These are phyloP conservation scores for Patiria pectinifera DNA, from an alignment of 53 echinoderm and acorn worm species.

Conservation along the genomic window DNA sequence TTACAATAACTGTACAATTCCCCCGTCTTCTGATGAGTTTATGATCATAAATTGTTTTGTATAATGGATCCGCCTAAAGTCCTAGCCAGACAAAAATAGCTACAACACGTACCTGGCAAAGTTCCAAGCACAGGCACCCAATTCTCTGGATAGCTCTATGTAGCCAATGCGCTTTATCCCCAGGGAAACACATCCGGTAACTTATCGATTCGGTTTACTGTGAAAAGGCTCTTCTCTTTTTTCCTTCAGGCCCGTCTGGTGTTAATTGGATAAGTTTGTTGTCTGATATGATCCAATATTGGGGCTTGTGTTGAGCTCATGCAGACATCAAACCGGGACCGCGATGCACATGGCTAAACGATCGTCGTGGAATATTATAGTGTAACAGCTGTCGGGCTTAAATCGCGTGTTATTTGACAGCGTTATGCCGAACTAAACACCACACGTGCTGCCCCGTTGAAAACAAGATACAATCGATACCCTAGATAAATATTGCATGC, in stretches of 20 bases:
- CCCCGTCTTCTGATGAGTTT: no score
- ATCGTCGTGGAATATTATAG: not conserved
- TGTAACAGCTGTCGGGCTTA: not conserved
- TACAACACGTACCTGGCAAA: no score
- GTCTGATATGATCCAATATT: not conserved
- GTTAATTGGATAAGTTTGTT: not conserved
- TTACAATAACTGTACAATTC: no score
- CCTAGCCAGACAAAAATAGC: no score
- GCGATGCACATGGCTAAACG: not conserved
- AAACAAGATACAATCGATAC: not conserved
- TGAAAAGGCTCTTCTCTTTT: not conserved
- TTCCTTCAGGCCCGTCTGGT: not conserved
- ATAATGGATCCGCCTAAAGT: no score
- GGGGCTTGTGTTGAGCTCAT: not conserved
- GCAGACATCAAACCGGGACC: not conserved
- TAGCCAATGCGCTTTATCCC: not conserved
- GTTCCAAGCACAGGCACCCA: no score
- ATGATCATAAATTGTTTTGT: no score
- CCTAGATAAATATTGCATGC: no score
- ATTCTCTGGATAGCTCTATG: no score
- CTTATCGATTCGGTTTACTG: not conserved
- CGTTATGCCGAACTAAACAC: not conserved
- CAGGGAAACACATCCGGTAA: not conserved
- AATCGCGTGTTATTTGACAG: not conserved
- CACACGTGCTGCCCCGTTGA: not conserved